These are phyloP conservation scores for Teleogryllus occipitalis DNA, from an alignment of 1,140 invertebrate genomes.

Conservation along the genomic window DNA sequence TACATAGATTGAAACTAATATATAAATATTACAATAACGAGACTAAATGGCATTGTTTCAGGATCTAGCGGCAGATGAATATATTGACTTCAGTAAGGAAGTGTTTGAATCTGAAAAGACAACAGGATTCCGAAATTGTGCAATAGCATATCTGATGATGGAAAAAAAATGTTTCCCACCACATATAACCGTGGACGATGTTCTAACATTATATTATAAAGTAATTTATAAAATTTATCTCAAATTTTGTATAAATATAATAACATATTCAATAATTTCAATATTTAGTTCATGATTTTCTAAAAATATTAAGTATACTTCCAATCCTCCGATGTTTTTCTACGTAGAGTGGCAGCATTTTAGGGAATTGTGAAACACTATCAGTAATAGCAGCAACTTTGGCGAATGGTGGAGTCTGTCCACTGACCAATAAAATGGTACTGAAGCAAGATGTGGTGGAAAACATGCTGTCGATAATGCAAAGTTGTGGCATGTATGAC, in stretches of 20 bases:
- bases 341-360: constrained; percentile 78
- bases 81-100: constrained; percentile 92
- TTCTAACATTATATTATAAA: constrained; percentile 97
- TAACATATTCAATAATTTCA: no score
- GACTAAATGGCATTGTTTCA: constrained; percentile 51
- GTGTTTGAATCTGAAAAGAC: constrained; percentile 91
- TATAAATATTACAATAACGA: no score
- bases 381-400: constrained; percentile 90
- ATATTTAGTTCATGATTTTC: no score
- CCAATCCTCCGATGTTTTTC: no score
- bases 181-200: constrained; percentile 79
- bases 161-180: constrained; percentile 92
- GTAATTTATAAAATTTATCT: constrained; percentile 37
- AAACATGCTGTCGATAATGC: constrained; percentile 86
- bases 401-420: constrained; percentile 97
- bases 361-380: constrained; percentile 85
- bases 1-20: no score
- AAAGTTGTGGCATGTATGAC: constrained; percentile 97
- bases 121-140: constrained; percentile 93
- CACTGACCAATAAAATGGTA: constrained; percentile 88
- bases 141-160: constrained; percentile 94
- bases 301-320: no score
- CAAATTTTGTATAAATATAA: no score
- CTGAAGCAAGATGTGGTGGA: constrained; percentile 74
- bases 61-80: constrained; percentile 80